Evolutionary conservation across 2,888 invertebrate species (phyloP).

Genomic region (Cephonodes hylas): DNA sequence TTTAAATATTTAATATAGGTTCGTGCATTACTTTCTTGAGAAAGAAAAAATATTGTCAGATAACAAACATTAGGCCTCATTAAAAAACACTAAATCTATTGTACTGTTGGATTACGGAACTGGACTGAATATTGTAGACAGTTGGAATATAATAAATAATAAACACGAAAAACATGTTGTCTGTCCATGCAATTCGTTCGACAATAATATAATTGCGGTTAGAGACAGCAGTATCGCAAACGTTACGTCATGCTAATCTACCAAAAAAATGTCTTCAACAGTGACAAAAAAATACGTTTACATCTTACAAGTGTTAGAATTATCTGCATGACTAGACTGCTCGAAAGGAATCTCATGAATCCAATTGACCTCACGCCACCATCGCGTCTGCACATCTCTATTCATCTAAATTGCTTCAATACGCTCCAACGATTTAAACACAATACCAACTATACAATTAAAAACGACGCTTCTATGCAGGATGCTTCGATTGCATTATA

Average conservation of each 20-base stretch:
- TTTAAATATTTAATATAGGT: background rate
- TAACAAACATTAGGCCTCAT: no score
- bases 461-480: background rate
- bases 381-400: conserved; percentile 28
- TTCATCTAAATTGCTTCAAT: conserved; percentile 32
- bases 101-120: no score
- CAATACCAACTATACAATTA: conserved; percentile 17
- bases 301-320: conserved; percentile 19
- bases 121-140: no score
- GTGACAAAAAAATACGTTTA: conserved; percentile 6
- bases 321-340: conserved; percentile 6
- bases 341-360: conserved; percentile 33
- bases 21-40: background rate
- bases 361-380: conserved; percentile 42
- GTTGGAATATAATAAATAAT: background rate
- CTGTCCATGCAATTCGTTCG: background rate
- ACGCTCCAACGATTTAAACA: conserved; percentile 25
- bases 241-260: background rate
- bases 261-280: background rate
- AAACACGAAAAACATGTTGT: background rate
- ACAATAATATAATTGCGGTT: background rate
- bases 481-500: background rate
- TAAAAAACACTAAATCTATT: no score
- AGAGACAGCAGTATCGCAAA: background rate
- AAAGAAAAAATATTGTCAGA: no score